Conservation (phyloP, 2,797 vertebrate genomes). For the Zenarchopterus dispar region DNA sequence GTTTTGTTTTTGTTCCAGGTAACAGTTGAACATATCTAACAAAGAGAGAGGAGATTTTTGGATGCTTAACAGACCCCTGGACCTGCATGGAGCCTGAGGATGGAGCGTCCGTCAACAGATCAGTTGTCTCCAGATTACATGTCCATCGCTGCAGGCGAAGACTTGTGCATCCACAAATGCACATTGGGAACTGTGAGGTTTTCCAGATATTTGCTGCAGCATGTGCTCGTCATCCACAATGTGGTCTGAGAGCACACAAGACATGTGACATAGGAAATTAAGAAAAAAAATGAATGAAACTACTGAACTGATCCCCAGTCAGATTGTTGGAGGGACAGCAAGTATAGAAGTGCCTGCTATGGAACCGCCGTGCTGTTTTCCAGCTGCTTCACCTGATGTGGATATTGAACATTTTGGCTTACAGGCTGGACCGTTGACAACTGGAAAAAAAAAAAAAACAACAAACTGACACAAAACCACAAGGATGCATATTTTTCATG, state of each 20-base stretch:
- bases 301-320: conserved; percentile 45
- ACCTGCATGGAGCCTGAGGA: conserved; percentile 4
- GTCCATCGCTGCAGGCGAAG: neutral
- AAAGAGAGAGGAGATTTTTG: neutral
- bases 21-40: conserved; percentile 33
- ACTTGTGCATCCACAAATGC: neutral
- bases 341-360: conserved; percentile 79
- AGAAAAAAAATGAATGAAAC: conserved; percentile 34
- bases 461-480: conserved; percentile 19
- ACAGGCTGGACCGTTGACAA: conserved; percentile 53
- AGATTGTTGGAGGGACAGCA: conserved; percentile 41
- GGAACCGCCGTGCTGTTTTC: conserved; percentile 61
- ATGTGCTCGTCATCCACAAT: conserved; percentile 11
- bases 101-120: conserved; percentile 32
- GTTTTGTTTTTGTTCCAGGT: conserved; percentile 37
- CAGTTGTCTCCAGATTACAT: conserved; percentile 3
- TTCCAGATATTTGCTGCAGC: conserved; percentile 16
- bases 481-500: conserved; percentile 50
- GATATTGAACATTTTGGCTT: conserved; percentile 49
- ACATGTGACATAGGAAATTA: conserved; percentile 5
- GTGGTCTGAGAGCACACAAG: neutral
- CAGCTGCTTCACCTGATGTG: conserved; percentile 47
- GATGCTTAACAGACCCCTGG: conserved; percentile 8
- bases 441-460: conserved; percentile 47
- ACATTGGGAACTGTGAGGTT: neutral